Base-by-base conservation (phyloP, 2,797 vertebrate species). In the Pangasius macronema region DNA sequence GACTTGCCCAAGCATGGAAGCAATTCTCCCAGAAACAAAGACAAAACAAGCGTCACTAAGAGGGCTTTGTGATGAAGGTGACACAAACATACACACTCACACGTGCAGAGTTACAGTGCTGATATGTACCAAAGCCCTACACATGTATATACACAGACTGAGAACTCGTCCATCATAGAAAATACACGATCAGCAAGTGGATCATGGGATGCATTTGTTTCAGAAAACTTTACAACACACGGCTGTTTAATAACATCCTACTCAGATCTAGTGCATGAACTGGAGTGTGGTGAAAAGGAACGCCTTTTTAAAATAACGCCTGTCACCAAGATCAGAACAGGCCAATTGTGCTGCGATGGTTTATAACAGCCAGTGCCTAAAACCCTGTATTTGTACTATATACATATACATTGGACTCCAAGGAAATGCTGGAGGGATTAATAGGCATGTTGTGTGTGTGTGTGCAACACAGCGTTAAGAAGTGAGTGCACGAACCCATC, bases 61-160 rank as follows among this genome's bases (percentile, higher is more conserved):
- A 89, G 89, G 84, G 87, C 89, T 81, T 87, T 79, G 86, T 88
- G 67, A 77, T 90, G 73, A 83, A 90, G 73, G 88, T 91, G 89
- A 91, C 79, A 63, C 85, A 88, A 76, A 46, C 82, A 20, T 46
- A 22, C 83, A 75, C 87, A 65, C 83, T 13, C 83, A 85, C 77
- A 82, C 76, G 83, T 89, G 91, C 57, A 79, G 85, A 90, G 82
- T 84, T 87, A 86, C 84, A 87, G 85, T 89, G 89, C 88, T 90
- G 92, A 92, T 92, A 92, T 91, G 92, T 91, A 86, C 87, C 65
- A 59, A 90, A 84, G 88, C 90, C 88, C 85, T 76, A 84, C 85
- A 89, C 87, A 87, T 63, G 79, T 84, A 87, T 85, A 87, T 82
- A 91, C 73, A 87, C 59, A 86, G 86, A 89, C 30, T 51, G 72